Evolutionary conservation across 1,140 invertebrate genomes (phyloP).

Genomic region (Trichonephila inaurata): DNA sequence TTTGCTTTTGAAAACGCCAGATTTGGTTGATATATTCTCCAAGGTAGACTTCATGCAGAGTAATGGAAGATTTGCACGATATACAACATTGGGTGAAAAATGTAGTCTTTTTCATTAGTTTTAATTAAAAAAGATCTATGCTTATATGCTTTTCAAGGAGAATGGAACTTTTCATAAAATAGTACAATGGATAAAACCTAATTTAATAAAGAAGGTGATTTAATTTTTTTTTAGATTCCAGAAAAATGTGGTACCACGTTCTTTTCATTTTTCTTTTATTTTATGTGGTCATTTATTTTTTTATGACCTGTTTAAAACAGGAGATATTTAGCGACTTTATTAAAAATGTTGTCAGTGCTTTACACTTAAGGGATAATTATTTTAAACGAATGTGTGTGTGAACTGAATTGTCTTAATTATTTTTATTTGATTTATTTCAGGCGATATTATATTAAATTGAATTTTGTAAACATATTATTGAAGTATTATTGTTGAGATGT

Average conservation of each 20-base stretch:
- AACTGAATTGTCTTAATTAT: too few species aligned
- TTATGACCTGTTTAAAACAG: background rate
- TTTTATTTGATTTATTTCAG: too few species aligned
- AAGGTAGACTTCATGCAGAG: background rate
- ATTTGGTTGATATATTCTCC: background rate
- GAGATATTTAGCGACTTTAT: too few species aligned
- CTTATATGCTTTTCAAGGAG: background rate
- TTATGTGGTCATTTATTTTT: too few species aligned
- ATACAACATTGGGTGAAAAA: background rate
- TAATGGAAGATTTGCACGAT: background rate
- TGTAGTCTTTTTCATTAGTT: background rate
- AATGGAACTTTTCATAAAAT: background rate
- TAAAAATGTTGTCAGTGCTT: too few species aligned
- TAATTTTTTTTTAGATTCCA: background rate
- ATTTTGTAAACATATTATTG: too few species aligned
- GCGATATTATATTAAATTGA: too few species aligned
- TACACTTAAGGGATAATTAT: too few species aligned
- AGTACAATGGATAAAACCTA: background rate
- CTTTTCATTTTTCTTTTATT: background rate
- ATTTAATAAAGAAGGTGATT: background rate
- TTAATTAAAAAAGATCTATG: slow-evolving; percentile 10
- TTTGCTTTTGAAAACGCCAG: background rate
- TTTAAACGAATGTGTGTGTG: too few species aligned
- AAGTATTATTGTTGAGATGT: too few species aligned
- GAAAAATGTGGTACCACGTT: background rate